Base-by-base conservation (phyloP, 1,140 invertebrate genomes). In the Heliconius himera region DNA sequence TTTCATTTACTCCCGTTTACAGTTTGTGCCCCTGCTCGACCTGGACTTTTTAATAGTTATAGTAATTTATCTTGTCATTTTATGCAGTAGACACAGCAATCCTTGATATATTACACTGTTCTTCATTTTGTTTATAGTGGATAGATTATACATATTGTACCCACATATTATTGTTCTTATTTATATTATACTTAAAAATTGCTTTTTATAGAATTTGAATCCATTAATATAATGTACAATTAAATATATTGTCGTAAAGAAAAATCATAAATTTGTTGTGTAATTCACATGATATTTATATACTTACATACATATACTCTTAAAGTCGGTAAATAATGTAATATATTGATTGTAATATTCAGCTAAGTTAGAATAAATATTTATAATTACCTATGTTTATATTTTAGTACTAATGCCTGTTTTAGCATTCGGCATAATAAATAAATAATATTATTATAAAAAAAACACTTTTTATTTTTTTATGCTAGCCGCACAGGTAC, bases 371-470 rank as follows among this genome's bases (percentile, higher is more conserved):
- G 71, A 41, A 73, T 73, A 73, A 78, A 78, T 73, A 78, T 78
- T 73, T 78, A 78, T 78, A 78, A 73, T 41, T 60, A n/a, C n/a
- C n/a, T n/a, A 73, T 73, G 76, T 78, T 73, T 73, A 73, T 73
- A 78, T 73, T 76, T 76, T 70, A 73, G 72, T 38, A 78, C 51
- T 66, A 66, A 56, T 73, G 33, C 4, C 36, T 73, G 76, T 78
- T 60, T 33, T 41, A 78, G 20, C 22, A 20, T 49, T 38, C n/a
- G 73, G 66, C 49, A 73, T 78, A 66, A 73, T 51, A 33, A 78
- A 78, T 78, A 78, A 78, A 78, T 73, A 78, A 78, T 41, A 60
- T 38, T n/a, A n/a, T n/a, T n/a, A n/a, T n/a, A n/a, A 66, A 41
- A 56, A 73, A 46, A 20, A 16, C 3, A 5, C 0, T 1, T 66